Percentiles rank a stretch among this genome's conserved stretches.
Evolutionary conservation across 2,797 vertebrate species (phyloP).

Genomic region (Zalophus californianus): DNA sequence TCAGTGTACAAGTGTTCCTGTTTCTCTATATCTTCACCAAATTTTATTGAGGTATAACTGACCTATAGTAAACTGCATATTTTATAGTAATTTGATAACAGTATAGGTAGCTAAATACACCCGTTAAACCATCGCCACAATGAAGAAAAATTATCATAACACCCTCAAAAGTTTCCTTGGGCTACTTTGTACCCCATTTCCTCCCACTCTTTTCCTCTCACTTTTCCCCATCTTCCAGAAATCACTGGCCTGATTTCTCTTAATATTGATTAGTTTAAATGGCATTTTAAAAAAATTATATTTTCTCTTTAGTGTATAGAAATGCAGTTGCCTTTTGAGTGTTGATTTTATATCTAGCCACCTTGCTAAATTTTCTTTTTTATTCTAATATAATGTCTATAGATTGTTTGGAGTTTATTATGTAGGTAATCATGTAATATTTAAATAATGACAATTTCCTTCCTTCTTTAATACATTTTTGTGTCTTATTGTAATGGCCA

Average conservation of each 20-base stretch:
- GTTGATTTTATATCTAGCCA: background rate
- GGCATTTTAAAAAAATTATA: background rate
- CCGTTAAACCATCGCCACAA: background rate
- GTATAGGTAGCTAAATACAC: background rate
- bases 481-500: background rate
- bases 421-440: background rate
- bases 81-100: background rate
- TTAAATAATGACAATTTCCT: background rate
- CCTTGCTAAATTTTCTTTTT: background rate
- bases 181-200: background rate
- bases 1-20: background rate
- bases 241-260: background rate
- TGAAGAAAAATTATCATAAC: background rate
- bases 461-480: background rate
- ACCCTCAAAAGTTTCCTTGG: background rate
- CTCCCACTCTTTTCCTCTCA: background rate
- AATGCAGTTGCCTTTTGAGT: constrained; percentile 4
- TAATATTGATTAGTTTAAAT: background rate
- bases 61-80: background rate
- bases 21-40: background rate
- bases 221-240: background rate
- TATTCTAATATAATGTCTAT: background rate
- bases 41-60: background rate
- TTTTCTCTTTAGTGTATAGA: background rate
- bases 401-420: background rate